Evolutionary conservation across 2,113 vertebrate species (phyloP), one percentile per base, ranked within the genome.

Genomic region (Xenopus borealis): DNA sequence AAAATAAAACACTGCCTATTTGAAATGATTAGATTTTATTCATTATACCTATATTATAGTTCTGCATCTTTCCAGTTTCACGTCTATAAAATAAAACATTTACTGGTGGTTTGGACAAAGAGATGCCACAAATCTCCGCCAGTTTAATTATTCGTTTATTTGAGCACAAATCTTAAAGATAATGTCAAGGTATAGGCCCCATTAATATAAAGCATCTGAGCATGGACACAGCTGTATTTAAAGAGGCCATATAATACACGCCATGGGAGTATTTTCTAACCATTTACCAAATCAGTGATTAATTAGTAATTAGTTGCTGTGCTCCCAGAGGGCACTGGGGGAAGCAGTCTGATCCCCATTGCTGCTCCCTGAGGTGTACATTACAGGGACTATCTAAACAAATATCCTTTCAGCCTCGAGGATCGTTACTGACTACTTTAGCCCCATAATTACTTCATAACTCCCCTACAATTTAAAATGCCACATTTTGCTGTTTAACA

Each of bases 291-390:
- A 55, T n/a, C 53, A n/a, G 53, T 55, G 53, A 55, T 55, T 16
- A 55, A 55, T 55, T 55, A 55, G 17, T 55, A 55, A 55, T 55
- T 55, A 55, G 53, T 9, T 55, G 53, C 53, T 55, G 11, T 55
- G 53, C 9, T 55, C 53, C 53, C 53, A 55, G 17, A 55, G 53
- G 53, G 16, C 12, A n/a, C 8, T 55, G 53, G 17, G 53, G 53
- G 53, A 55, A 55, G 53, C 53, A 8, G 17, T 9, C 14, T 55
- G 53, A 55, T n/a, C 53, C 17, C 14, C 17, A 12, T 16, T 55
- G 53, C 53, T 55, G 53, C 53, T 55, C 53, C 17, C 53, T 55
- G 16, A n/a, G 53, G 53, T 55, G 53, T 55, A 55, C 53, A 55
- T 55, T 55, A 55, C 53, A 55, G 11, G 47, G 47, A 50, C 14